Evolutionary conservation across 2,113 vertebrate genomes (phyloP), one percentile per base, ranked within the genome.

Genomic region (Fregata magnificens): DNA sequence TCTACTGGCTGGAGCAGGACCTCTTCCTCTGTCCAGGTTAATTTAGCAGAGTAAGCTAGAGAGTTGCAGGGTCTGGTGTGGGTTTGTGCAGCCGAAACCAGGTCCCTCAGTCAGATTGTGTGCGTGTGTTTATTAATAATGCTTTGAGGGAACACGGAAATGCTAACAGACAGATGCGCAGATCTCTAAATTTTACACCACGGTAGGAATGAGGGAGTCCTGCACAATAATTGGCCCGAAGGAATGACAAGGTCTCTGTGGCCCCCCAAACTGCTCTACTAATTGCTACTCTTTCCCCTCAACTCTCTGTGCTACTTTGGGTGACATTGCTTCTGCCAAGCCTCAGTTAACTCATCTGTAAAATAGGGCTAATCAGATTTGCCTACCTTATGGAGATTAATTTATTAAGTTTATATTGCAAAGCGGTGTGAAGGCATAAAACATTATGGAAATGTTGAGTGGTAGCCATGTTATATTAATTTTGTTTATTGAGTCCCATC

Each of bases 301-400:
- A 63, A 7, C 29, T 73, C 38, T 78, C 38, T 62, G 17, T 65
- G 15, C 45, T 76, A 4, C 49, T 89, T 90, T 19, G 40, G 25
- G 58, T 95, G 90, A 56, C 76, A 61, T 90, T 44, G 36, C 56
- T 94, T 90, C 90, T 95, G 82, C 65, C 70, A 90, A 95, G 21
- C 42, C 79, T 78, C 72, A 55, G 72, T 93, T 95, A 95, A 86
- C 31, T 96, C 92, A 88, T 88, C 94, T 92, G 86, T 90, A 88
- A 97, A 94, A 90, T 17, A 94, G 34, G 38, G 67, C 66, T 96
- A 95, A 95, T 95, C 67, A 90, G 82, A 93, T 97, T 95, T 96
- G 32, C 86, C 55, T 92, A 47, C 88, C 55, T 94, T 88, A 86
- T 63, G 65, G 90, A 90, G 86, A 95, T 90, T 81, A 90, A 94